Base-by-base conservation (phyloP, 2,888 invertebrate genomes). In the Ochropleura plecta region DNA sequence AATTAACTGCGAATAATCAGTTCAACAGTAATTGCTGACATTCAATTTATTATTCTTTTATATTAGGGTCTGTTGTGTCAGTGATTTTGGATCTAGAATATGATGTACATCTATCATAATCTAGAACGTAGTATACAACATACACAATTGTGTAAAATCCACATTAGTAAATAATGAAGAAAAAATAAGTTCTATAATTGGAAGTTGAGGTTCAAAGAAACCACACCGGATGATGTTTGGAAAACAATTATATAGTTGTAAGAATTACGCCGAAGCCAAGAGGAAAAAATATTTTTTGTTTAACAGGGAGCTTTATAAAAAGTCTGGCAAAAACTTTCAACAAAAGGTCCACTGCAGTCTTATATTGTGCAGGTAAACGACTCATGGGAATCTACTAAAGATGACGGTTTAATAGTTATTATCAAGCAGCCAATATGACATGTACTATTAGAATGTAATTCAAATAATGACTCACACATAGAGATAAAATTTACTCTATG, bases 241-340 rank as follows among this genome's bases (percentile, higher is more conserved):
- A 90, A 91, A 92, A 90, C 88, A 91, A 90, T 92, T 88, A 92
- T 84, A 91, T 85, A 86, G 76, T 85, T 84, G 66, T 67, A 89
- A 86, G 83, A 70, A 86, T 85, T 87, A 86, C 82, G 85, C 81
- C 84, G 81, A 73, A 84, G 44, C 73, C 12, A 67, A 81, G 79
- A 85, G 85, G 79, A 75, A 79, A 79, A 76, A 63, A 59, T 0
- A 0, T n/a, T 60, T 75, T 77, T 81, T 83, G 74, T 76, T 77
- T 57, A 74, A 82, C 83, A 79, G 74, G 78, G 77, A 83, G 78
- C 78, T 71, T 48, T 76, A 86, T 84, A 92, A 91, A 92, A 92
- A 92, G 82, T 65, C 16, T 30, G 46, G 87, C 86, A 91, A 91
- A 90, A 92, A 91, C 77, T 81, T 69, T 59, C 69, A 77, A 88